Conservation (phyloP, 2,888 invertebrate genomes). For the Pardosa pseudoannulata region DNA sequence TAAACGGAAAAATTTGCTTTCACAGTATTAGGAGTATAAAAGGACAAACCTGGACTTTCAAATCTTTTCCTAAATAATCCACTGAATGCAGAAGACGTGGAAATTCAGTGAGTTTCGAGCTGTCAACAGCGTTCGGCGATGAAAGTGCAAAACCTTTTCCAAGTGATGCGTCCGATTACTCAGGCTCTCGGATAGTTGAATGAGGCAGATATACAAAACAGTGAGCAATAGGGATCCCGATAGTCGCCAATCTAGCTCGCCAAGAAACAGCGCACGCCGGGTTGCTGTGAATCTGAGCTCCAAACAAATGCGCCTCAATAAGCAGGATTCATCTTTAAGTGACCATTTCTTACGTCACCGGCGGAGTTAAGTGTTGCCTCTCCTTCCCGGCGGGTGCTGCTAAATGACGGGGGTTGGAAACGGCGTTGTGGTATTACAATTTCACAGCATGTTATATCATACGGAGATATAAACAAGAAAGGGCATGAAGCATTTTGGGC, state of each 20-base stretch:
- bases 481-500: too few relatives aligned
- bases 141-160: too few relatives aligned
- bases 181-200: background rate
- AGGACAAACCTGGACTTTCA: too few relatives aligned
- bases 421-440: background rate
- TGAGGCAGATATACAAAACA: background rate
- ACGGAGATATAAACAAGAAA: too few relatives aligned
- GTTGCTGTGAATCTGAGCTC: background rate
- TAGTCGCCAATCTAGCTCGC: background rate
- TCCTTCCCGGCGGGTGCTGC: background rate
- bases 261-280: background rate
- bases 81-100: too few relatives aligned
- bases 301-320: background rate
- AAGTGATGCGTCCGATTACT: too few relatives aligned
- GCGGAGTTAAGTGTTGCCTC: background rate
- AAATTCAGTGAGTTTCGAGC: too few relatives aligned
- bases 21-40: too few relatives aligned
- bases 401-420: background rate
- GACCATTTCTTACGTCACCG: conserved; percentile 9
- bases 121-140: too few relatives aligned
- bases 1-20: too few relatives aligned
- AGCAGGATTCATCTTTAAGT: conserved; percentile 7
- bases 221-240: background rate
- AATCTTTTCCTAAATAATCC: too few relatives aligned
- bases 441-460: background rate